Evolutionary conservation across 2,888 invertebrate species (phyloP), one percentile per base, ranked within the genome.

Genomic region (Augochlorella aurata): DNA sequence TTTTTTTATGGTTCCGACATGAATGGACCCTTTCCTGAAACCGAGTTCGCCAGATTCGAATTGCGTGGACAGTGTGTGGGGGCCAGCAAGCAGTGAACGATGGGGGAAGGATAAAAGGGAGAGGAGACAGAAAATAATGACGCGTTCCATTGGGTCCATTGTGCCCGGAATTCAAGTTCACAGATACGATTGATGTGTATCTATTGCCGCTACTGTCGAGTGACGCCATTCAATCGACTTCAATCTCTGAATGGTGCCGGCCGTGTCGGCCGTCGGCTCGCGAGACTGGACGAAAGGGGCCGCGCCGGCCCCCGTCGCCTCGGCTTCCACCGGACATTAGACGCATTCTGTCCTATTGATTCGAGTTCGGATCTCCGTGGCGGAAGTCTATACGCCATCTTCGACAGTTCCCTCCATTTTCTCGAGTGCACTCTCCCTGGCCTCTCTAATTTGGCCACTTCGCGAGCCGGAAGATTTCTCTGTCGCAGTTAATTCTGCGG

Each of bases 121-220:
- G 84, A 84, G 86, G 72, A 87, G 85, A 82, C 85, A 81, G 82
- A 90, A 89, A 89, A 90, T 91, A 90, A 91, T 90, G 90, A 90
- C 77, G 90, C 90, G 89, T 90, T 91, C 88, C 91, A 91, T 90
- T 90, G 89, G 87, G 82, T 87, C 91, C 84, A 91, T 91, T 91
- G 90, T 91, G 74, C 61, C 61, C 67, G 74, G 85, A 86, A 91
- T 91, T 89, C 90, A 90, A 91, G 91, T 91, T 91, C 91, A 90
- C 88, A 89, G 89, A 88, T 86, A 90, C 90, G 87, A 90, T 90
- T 84, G 84, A 72, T 82, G 78, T 85, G 85, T 89, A 86, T 89
- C 84, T 82, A 85, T 85, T 82, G 79, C 73, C 58, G 81, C 79
- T 78, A 81, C 82, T 70, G 78, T 77, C 65, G 81, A 74, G 74